phyloP scores from a whole-genome alignment of 2,888 invertebrate species.

The Villa cingulata region DNA sequence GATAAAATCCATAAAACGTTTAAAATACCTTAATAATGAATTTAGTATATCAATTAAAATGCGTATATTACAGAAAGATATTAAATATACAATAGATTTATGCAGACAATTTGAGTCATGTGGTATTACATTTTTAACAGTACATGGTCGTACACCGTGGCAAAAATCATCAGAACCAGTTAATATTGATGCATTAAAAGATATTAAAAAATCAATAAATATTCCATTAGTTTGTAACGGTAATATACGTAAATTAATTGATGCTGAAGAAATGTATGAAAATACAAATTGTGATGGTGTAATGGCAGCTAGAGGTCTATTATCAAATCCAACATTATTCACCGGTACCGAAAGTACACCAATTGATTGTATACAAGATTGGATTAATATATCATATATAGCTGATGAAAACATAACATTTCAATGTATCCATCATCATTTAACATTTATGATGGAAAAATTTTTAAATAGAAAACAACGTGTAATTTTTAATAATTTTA shows the following conservation, averaged over 20 bases:
- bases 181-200: constrained; percentile 53
- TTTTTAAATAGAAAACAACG: constrained; percentile 58
- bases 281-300: constrained; percentile 64
- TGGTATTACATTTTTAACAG: constrained; percentile 76
- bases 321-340: constrained; percentile 85
- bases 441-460: constrained; percentile 90
- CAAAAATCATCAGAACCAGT: constrained; percentile 64
- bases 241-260: constrained; percentile 60
- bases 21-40: constrained; percentile 43
- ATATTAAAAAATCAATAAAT: constrained; percentile 53
- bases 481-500: constrained; percentile 63
- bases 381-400: constrained; percentile 57
- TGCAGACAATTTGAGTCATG: constrained; percentile 68
- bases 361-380: constrained; percentile 61
- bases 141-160: constrained; percentile 82
- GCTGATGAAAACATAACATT: constrained; percentile 54
- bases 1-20: constrained; percentile 58
- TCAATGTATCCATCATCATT: constrained; percentile 86
- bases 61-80: constrained; percentile 43
- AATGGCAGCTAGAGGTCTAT: constrained; percentile 84
- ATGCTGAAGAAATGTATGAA: constrained; percentile 52
- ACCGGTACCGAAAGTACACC: constrained; percentile 59
- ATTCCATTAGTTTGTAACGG: constrained; percentile 91
- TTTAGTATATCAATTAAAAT: constrained; percentile 90
- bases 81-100: constrained; percentile 58